Evolutionary conservation across 2,797 vertebrate species (phyloP).

Genomic region (Pampus argenteus): DNA sequence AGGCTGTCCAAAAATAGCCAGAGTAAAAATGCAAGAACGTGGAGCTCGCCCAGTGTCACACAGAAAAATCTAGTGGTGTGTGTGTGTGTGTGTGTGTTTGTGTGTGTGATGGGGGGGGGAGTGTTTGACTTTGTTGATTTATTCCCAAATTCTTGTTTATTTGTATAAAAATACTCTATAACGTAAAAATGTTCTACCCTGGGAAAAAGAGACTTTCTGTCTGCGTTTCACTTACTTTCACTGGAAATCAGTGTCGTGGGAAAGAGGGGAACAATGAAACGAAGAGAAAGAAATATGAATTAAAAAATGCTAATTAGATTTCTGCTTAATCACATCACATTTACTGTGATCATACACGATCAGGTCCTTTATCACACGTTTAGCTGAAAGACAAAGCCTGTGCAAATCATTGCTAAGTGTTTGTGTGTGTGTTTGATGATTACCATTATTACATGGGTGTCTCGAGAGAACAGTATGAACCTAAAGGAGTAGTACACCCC

Average conservation of each 20-base stretch:
- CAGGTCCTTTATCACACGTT: background rate
- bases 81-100: conserved; percentile 31
- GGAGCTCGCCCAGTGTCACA: conserved; percentile 51
- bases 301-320: conserved; percentile 3
- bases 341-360: too few species aligned
- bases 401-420: background rate
- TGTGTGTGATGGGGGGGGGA: background rate
- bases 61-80: conserved; percentile 48
- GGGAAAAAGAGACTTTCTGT: conserved; percentile 27
- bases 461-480: background rate
- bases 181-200: conserved; percentile 23
- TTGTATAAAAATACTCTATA: conserved; percentile 56
- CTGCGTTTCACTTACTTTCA: conserved; percentile 3
- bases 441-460: background rate
- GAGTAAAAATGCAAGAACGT: conserved; percentile 74
- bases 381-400: background rate
- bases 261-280: conserved; percentile 19
- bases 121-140: conserved; percentile 54
- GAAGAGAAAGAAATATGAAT: background rate
- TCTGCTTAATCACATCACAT: background rate
- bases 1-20: conserved; percentile 78
- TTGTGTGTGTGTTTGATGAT: background rate
- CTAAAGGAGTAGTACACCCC: background rate
- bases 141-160: conserved; percentile 54
- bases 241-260: conserved; percentile 9